Evolutionary conservation across 2,888 invertebrate genomes (phyloP).

Genomic region (Sminthurinus aureus): DNA sequence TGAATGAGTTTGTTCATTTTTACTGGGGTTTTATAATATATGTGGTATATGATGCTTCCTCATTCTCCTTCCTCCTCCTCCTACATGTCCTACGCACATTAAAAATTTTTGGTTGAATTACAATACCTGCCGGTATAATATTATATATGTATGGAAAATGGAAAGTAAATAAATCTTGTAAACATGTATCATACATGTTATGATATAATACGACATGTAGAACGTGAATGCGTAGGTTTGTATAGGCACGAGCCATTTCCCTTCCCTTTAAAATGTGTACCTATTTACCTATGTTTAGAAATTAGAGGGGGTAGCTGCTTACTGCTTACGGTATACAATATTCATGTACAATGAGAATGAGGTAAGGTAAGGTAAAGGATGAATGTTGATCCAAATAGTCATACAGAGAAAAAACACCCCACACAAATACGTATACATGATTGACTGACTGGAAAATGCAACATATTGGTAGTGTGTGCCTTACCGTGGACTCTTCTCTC

Average conservation of each 20-base stretch:
- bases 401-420: background rate
- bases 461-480: constrained; percentile 39
- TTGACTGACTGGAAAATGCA: constrained; percentile 32
- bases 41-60: too few relatives aligned
- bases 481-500: background rate
- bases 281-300: background rate
- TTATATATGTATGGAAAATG: background rate
- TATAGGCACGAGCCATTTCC: background rate
- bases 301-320: background rate
- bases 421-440: background rate
- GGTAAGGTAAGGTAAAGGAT: background rate
- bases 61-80: too few relatives aligned
- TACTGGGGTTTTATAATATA: too few relatives aligned
- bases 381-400: background rate
- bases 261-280: too few relatives aligned
- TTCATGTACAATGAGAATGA: background rate
- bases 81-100: too few relatives aligned
- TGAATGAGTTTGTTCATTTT: too few relatives aligned
- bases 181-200: background rate
- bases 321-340: background rate
- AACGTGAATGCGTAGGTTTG: background rate
- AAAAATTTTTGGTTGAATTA: too few relatives aligned
- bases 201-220: too few relatives aligned
- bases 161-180: background rate
- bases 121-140: too few relatives aligned